Evolutionary conservation across 2,797 vertebrate species (phyloP).

Genomic region (Accipiter minullus): DNA sequence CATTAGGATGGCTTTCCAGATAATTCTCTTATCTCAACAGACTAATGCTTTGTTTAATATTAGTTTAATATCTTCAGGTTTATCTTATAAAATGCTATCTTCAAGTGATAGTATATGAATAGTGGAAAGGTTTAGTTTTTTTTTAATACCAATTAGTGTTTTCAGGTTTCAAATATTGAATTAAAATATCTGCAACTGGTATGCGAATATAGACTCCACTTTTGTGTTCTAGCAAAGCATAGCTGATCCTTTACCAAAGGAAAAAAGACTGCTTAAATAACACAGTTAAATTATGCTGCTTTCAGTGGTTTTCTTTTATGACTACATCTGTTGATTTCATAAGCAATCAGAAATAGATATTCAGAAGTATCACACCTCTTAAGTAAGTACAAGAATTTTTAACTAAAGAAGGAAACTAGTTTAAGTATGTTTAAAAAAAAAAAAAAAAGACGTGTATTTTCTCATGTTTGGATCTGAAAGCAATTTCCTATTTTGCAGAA

Average conservation of each 20-base stretch:
- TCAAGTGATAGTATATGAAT: neutral
- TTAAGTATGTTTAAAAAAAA: neutral
- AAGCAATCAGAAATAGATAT: neutral
- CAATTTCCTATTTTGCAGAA: neutral
- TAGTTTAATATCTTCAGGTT: neutral
- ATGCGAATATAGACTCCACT: neutral
- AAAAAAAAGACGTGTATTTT: neutral
- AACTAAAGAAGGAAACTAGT: neutral
- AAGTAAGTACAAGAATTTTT: neutral
- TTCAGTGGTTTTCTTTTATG: neutral
- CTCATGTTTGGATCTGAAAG: neutral
- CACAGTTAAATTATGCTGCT: neutral
- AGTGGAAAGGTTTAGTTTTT: neutral
- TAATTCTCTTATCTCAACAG: neutral
- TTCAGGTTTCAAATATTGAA: neutral
- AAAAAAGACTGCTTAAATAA: neutral
- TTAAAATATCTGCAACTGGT: neutral
- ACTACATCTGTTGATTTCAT: neutral
- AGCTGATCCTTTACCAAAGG: neutral
- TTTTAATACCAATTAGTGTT: neutral
- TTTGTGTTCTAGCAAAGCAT: neutral
- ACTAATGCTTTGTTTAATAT: neutral
- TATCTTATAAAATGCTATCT: neutral
- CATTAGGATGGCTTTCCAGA: neutral
- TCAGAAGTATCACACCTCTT: neutral